Evolutionary conservation across 1,140 invertebrate genomes (phyloP), one percentile per base, ranked within the genome.

Genomic region (Calycopis cecrops): DNA sequence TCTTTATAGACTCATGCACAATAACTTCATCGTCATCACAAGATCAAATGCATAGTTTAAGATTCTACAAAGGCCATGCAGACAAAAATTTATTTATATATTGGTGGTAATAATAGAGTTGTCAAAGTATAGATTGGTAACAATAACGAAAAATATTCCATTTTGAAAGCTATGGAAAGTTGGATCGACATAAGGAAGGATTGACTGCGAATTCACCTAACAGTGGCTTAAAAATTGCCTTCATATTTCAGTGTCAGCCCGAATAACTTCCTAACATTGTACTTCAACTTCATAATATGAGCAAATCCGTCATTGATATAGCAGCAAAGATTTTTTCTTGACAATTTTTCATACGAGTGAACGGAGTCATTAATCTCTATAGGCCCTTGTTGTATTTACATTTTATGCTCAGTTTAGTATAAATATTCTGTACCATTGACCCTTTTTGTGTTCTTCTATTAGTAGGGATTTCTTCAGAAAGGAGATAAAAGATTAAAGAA

Each of bases 161-260:
- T 57, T 61, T 57, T 61, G 47, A 35, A 53, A 57, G 17, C 44
- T 48, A 55, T 55, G 35, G 44, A 21, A 63, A 66, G 61, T 54
- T 69, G 71, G 69, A 79, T 79, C 66, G 76, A 73, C 73, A 79
- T 75, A 75, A 69, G 73, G 66, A 64, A 66, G 69, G 66, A 76
- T 77, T 73, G 71, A 74, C 73, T 72, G 72, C 55, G 63, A 63
- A 70, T 70, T 69, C 60, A 58, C 55, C 55, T 64, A 56, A 60
- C 61, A 62, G 63, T 67, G 65, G 65, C 60, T 71, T 71, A 62
- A 69, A 73, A 74, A 81, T 77, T 77, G 67, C 71, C 69, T 49
- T 74, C 78, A 79, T 81, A 79, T 79, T 79, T 82, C 74, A 78
- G 61, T 71, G 71, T 75, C 75, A 69, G 51, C 59, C 59, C 62